Evolutionary conservation across 2,113 vertebrate genomes (phyloP).

Genomic region (Coreoperca whiteheadi): DNA sequence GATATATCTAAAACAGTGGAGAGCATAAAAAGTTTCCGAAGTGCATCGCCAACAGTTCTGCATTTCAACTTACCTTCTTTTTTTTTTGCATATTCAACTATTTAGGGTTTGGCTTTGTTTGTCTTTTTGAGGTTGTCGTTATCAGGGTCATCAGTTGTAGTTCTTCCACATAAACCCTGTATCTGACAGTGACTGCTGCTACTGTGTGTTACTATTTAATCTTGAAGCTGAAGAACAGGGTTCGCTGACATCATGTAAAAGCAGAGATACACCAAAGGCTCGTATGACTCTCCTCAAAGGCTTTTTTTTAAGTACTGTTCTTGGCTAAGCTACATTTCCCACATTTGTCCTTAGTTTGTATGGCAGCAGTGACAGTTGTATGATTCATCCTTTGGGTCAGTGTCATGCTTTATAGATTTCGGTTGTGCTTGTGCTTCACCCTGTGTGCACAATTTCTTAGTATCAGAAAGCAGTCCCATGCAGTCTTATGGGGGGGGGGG

Average conservation of each 20-base stretch:
- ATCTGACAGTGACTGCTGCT: slow-evolving; percentile 17
- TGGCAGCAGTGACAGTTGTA: slow-evolving; percentile 31
- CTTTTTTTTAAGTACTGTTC: slow-evolving; percentile 30
- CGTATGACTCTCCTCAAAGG: slow-evolving; percentile 24
- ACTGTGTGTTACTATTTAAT: slow-evolving; percentile 16
- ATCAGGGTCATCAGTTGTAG: slow-evolving; percentile 21
- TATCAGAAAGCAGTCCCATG: slow-evolving; percentile 8
- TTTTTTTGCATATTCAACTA: background rate
- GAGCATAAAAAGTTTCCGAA: slow-evolving; percentile 60
- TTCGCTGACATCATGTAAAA: slow-evolving; percentile 35
- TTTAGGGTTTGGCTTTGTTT: slow-evolving; percentile 28
- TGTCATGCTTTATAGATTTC: slow-evolving; percentile 47
- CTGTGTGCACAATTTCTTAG: background rate
- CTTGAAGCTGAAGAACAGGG: slow-evolving; percentile 19
- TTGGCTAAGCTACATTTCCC: slow-evolving; percentile 59
- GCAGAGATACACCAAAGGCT: slow-evolving; percentile 34
- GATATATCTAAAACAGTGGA: slow-evolving; percentile 43
- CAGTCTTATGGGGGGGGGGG: background rate
- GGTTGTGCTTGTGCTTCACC: slow-evolving; percentile 40
- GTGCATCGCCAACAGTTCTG: slow-evolving; percentile 36
- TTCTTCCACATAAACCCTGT: background rate
- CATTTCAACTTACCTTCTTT: slow-evolving; percentile 34
- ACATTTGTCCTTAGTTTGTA: slow-evolving; percentile 55
- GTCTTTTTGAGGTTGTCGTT: slow-evolving; percentile 9
- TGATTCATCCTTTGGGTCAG: slow-evolving; percentile 54